Base-by-base conservation (phyloP, 2,797 vertebrate genomes). In the Falco biarmicus region DNA sequence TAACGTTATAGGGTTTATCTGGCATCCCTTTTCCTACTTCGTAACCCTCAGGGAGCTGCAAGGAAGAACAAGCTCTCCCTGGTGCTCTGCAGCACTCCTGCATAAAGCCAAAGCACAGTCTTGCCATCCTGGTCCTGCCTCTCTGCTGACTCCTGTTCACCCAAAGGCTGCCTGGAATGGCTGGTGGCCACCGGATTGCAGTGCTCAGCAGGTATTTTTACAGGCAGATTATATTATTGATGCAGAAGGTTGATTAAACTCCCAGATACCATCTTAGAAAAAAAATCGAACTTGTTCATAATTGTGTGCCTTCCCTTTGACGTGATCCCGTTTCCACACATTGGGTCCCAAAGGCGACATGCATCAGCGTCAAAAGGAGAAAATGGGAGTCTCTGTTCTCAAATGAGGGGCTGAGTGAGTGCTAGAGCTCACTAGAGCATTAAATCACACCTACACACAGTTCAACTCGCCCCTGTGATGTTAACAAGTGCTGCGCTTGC, bases 351-450 rank as follows among this genome's bases (percentile, higher is more conserved):
- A 91, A 84, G 79, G 76, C 84, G 66, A 17, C 20, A 15, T 37
- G 32, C 32, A 13, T 82, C 78, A 89, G 66, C 3, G 11, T 86
- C 63, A 74, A 61, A 64, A 77, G 71, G 86, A 93, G 90, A 81
- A 77, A 77, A 90, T 31, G 48, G 79, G 71, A 88, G 84, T 64
- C 17, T 85, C n/a, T 76, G 83, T 57, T 81, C 88, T 79, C 78
- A 74, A 9, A 29, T 47, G 71, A 87, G 84, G 77, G 74, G 59
- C 85, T 90, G 74, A 89, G 90, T 39, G 70, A 93, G 84, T 65
- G 81, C 78, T 91, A 21, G 80, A 84, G 92, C 91, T 92, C 90
- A 32, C 12, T 54, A 75, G 89, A 97, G 84, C 96, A 41, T 77
- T 87, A 83, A 95, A 92, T 95, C 92, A 51, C 76, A 89, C 75